Percentiles rank a stretch among this genome's conserved stretches.
These are phyloP conservation scores for Tachysurus vachellii DNA, from an alignment of 2,113 vertebrate species.

Conservation along the genomic window DNA sequence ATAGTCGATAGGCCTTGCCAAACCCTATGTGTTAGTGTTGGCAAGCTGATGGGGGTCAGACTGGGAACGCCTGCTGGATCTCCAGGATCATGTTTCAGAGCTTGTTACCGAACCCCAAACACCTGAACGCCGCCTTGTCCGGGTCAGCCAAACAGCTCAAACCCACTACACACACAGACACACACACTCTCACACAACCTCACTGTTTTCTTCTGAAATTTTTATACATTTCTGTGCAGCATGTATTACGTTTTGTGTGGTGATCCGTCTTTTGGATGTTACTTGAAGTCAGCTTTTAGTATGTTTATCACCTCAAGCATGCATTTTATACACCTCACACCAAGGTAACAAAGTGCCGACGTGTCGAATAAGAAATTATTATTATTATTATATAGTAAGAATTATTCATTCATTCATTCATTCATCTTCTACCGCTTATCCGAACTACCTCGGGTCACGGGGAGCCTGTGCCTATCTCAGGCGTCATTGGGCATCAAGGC, in stretches of 20 bases:
- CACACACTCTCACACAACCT: not conserved
- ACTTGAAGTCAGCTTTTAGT: not conserved
- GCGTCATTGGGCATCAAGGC: no score
- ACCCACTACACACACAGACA: not conserved
- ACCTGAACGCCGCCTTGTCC: slow-evolving; percentile 43
- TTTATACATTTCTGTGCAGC: not conserved
- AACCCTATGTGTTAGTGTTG: slow-evolving; percentile 70
- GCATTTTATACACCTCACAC: not conserved
- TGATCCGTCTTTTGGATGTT: not conserved
- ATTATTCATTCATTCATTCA: no score
- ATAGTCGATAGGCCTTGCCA: slow-evolving; percentile 60
- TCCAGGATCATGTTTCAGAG: slow-evolving; percentile 60
- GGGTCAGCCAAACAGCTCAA: slow-evolving; percentile 37
- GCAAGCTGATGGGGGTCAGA: slow-evolving; percentile 60
- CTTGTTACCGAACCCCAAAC: slow-evolving; percentile 42
- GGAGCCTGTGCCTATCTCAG: no score
- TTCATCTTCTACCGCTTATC: no score
- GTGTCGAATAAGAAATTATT: not conserved
- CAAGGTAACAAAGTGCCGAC: not conserved
- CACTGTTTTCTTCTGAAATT: not conserved
- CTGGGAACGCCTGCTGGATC: slow-evolving; percentile 57
- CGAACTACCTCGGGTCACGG: no score
- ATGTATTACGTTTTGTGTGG: not conserved
- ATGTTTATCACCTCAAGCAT: not conserved
- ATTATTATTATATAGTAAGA: no score